A percentile compares a stretch with the other conserved stretches of the same genome.
These are phyloP conservation scores for Drosophila recens DNA, from an alignment of 2,888 invertebrate genomes.

Conservation along the genomic window DNA sequence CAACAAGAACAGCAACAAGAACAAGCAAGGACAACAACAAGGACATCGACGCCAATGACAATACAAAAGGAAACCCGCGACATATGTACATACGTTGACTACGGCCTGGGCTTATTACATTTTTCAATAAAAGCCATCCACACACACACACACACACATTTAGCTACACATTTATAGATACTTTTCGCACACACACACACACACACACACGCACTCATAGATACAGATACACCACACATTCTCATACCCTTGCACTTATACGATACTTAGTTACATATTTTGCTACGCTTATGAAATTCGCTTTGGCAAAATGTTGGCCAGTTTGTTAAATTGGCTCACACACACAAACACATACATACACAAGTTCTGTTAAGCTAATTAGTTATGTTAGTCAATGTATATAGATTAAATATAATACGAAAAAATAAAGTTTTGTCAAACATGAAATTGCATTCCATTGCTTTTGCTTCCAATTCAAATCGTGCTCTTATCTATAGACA, in stretches of 20 bases:
- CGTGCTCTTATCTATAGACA: too few species aligned
- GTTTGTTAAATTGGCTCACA: constrained; percentile 56
- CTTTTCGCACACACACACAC: neutral
- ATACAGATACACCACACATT: constrained; percentile 4
- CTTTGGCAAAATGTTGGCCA: constrained; percentile 61
- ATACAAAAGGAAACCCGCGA: constrained; percentile 73
- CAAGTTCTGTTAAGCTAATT: constrained; percentile 29
- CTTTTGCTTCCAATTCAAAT: neutral
- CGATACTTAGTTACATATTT: constrained; percentile 33
- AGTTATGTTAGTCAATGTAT: constrained; percentile 24
- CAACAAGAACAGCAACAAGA: constrained; percentile 25
- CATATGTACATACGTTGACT: constrained; percentile 71
- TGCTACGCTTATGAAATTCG: constrained; percentile 57
- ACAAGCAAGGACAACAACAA: constrained; percentile 40
- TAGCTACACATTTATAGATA: too few species aligned
- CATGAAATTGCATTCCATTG: too few species aligned
- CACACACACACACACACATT: constrained; percentile 27
- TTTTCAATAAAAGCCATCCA: constrained; percentile 63
- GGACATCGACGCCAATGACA: constrained; percentile 69
- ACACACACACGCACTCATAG: neutral
- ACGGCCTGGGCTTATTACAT: constrained; percentile 67
- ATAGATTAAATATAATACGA: constrained; percentile 16
- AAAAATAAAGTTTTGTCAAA: neutral
- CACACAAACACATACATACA: constrained; percentile 19
- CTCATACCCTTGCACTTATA: constrained; percentile 22